Conservation (phyloP, 2,113 vertebrate species). For the Pelobates fuscus region DNA sequence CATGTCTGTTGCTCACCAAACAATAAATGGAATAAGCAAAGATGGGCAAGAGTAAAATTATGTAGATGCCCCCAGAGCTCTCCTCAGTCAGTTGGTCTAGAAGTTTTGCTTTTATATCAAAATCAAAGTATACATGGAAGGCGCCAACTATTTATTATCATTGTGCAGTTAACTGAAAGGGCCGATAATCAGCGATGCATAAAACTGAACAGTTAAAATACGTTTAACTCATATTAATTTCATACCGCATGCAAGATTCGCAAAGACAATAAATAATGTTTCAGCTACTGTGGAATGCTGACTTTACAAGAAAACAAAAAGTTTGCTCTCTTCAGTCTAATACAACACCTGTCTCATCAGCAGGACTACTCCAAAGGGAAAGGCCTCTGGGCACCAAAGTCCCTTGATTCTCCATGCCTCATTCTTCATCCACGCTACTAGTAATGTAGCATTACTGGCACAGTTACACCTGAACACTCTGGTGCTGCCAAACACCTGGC, state of each 20-base stretch:
- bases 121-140: too few species aligned
- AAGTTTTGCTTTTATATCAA: too few species aligned
- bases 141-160: too few species aligned
- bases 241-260: neutral
- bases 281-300: slow-evolving; percentile 61
- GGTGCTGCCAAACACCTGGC: slow-evolving; percentile 99
- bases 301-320: slow-evolving; percentile 65
- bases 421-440: slow-evolving; percentile 96
- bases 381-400: slow-evolving; percentile 85
- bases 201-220: too few species aligned
- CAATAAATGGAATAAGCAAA: too few species aligned
- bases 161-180: too few species aligned
- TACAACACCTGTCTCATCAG: slow-evolving; percentile 77
- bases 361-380: slow-evolving; percentile 84
- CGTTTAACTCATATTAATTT: slow-evolving; percentile 13
- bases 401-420: slow-evolving; percentile 93
- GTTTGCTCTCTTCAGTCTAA: slow-evolving; percentile 56
- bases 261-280: slow-evolving; percentile 18
- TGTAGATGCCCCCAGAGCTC: too few species aligned
- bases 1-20: too few species aligned
- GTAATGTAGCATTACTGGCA: slow-evolving; percentile 97
- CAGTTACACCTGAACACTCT: slow-evolving; percentile 99
- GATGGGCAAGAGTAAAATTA: too few species aligned
- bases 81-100: too few species aligned
- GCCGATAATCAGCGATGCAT: too few species aligned